Base-by-base conservation (phyloP, 2,888 invertebrate genomes). In the Epistrophe eligans region DNA sequence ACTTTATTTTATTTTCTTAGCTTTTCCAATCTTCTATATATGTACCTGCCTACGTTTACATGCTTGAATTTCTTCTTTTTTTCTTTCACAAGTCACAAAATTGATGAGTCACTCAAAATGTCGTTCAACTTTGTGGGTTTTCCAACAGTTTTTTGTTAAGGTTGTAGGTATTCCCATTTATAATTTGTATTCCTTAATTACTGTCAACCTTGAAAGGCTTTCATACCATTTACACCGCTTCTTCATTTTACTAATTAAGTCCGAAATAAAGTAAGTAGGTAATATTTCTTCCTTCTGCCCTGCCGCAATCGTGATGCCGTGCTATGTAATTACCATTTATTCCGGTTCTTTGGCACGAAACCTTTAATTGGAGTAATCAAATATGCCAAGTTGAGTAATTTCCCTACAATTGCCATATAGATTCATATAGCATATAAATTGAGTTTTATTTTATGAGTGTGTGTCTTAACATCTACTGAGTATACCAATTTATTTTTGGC, bases 241-340 rank as follows among this genome's bases (percentile, higher is more conserved):
- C 67, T 55, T 70, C 40, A 70, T 55, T 55, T 40, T 28, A 52
- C 38, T 40, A 40, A 67, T 50, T 70, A n/a, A 40, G 70, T 55
- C 70, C 70, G n/a, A 70, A 70, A 55, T 50, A 38, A 55, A 70
- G 28, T 55, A 70, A 70, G 52, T 43, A 52, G 67, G 50, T 55
- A 28, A 55, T 70, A 70, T 55, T 70, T 55, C 11, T 55, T 17
- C 5, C 50, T 38, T 3, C 35, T 15, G 11, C 7, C n/a, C 35
- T 15, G 11, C 7, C n/a, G 28, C 28, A n/a, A 50, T 15, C 24
- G 38, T 55, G 40, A 40, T 24, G 62, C 11, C 55, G 55, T 55
- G 70, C 55, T 24, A n/a, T 50, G 70, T 55, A 55, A 70, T 70
- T 70, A 70, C 70, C 55, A 55, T 70, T 70, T 70, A 55, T 70